A percentile compares a stretch with the other conserved stretches of the same genome.
Conservation (phyloP, 1,140 invertebrate genomes). For the Trachymyrmex septentrionalis region DNA sequence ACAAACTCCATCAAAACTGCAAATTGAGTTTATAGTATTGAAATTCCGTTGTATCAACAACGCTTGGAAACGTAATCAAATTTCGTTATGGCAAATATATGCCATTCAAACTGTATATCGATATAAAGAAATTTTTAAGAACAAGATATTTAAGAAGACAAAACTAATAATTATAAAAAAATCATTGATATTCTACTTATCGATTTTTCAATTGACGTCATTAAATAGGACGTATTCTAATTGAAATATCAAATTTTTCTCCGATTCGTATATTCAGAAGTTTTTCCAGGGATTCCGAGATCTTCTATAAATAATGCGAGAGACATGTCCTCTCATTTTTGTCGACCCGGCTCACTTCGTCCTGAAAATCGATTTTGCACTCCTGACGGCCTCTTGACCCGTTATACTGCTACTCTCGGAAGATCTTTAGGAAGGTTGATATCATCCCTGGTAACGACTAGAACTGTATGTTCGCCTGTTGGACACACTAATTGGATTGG, state of each 20-base stretch:
- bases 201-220: constrained; percentile 11
- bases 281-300: neutral
- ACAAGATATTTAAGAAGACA: neutral
- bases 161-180: constrained; percentile 22
- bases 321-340: constrained; percentile 31
- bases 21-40: constrained; percentile 59
- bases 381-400: constrained; percentile 62
- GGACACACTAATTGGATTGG: constrained; percentile 42
- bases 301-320: constrained; percentile 44
- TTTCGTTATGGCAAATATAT: constrained; percentile 52
- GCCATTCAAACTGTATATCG: neutral
- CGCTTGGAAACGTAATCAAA: constrained; percentile 39
- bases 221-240: neutral
- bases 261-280: neutral
- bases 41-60: constrained; percentile 57
- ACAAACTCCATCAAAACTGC: constrained; percentile 35
- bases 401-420: constrained; percentile 34
- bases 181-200: neutral
- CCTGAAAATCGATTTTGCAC: constrained; percentile 55
- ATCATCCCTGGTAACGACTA: constrained; percentile 34
- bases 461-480: neutral
- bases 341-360: constrained; percentile 1
- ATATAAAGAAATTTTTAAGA: constrained; percentile 22
- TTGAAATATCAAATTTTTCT: constrained; percentile 1
- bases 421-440: constrained; percentile 24